Evolutionary conservation across 2,888 invertebrate species (phyloP), one percentile per base, ranked within the genome.

Genomic region (Labia minor): DNA sequence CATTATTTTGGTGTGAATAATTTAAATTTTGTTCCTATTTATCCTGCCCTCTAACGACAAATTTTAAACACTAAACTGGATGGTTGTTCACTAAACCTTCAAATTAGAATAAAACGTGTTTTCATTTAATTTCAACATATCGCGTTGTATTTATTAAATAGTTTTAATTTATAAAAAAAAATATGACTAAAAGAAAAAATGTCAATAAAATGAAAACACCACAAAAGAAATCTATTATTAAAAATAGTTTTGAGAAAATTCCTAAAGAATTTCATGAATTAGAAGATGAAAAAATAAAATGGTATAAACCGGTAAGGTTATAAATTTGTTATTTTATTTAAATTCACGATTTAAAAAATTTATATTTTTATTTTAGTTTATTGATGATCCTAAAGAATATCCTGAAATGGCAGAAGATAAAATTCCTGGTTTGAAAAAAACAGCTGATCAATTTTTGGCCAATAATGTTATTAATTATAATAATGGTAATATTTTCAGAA

Each of bases 381-480:
- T 81, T 33, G 78, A 81, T 71, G 82, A 83, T 71, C 80, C 81
- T 0, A 71, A 77, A 62, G 74, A 78, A 21, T 74, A 75, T 69
- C 76, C 77, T 68, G 75, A 72, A 74, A 72, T 82, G 63, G 77
- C 82, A 1, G 81, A 81, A 68, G 80, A 85, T 26, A 79, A 83
- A 70, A 75, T 85, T 16, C 81, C 83, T 26, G 81, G 84, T 65
- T 74, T 87, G 8, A 84, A 83, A 72, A 82, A 82, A 66, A 87
- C 87, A 76, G 88, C 86, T 0, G 85, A 83, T 75, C 84, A 83
- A 75, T 83, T 85, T 18, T 76, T 86, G 62, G 85, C 85, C 71
- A 82, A 85, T 1, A 87, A 87, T 75, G 83, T 84, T 1, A 76
- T 83, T 64, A 83, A 83, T 61, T 83, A 83, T 76, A 83, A 83